Percentiles rank a stretch among this genome's conserved stretches.
phyloP scores from a whole-genome alignment of 2,113 vertebrate species.

The Mohoua ochrocephala region DNA sequence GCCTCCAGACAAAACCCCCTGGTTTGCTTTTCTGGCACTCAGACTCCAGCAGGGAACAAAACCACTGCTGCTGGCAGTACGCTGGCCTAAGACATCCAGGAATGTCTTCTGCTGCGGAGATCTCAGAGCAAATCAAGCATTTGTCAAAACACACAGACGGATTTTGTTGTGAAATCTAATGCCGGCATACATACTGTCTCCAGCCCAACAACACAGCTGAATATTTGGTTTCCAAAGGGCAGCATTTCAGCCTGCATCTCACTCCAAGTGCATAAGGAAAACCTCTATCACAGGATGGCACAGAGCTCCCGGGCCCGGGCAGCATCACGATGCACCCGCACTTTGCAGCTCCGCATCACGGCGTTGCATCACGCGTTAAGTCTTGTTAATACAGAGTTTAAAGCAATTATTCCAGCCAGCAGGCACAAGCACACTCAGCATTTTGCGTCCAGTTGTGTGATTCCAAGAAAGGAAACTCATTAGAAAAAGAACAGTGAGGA shows the following conservation, averaged over 20 bases:
- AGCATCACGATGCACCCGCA: fast-evolving
- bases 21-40: not conserved
- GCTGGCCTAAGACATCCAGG: not conserved
- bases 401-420: not conserved
- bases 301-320: not conserved
- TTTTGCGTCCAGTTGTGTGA: not conserved
- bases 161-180: not conserved
- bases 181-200: not conserved
- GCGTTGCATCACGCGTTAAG: not conserved
- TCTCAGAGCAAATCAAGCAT: not conserved
- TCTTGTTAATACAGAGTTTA: not conserved
- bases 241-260: not conserved
- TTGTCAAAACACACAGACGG: fast-evolving
- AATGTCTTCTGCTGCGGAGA: fast-evolving
- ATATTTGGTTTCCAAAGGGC: not conserved
- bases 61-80: not conserved
- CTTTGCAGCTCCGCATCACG: not conserved
- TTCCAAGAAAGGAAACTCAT: not conserved
- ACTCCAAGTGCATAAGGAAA: not conserved
- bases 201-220: not conserved
- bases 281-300: no score
- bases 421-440: not conserved
- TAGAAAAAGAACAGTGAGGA: not conserved
- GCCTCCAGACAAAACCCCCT: not conserved
- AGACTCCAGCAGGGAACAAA: not conserved